Conservation (phyloP, 2,888 invertebrate genomes). For the Oxyteleia sp. region DNA sequence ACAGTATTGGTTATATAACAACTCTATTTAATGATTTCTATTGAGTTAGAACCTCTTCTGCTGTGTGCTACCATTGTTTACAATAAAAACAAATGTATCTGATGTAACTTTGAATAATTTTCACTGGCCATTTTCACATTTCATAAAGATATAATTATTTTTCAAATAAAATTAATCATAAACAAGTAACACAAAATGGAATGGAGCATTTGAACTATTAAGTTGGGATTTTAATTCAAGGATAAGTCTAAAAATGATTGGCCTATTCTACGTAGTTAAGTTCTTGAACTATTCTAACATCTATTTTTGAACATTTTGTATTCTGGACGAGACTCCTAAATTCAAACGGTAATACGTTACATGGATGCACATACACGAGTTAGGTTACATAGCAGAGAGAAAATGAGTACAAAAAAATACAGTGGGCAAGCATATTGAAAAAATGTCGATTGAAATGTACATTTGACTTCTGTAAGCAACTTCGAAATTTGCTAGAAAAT, state of each 20-base stretch:
- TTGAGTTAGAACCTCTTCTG: constrained; percentile 37
- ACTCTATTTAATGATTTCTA: not conserved
- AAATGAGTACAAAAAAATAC: constrained; percentile 84
- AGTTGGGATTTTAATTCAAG: constrained; percentile 68
- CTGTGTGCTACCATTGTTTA: constrained; percentile 40
- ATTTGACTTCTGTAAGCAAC: constrained; percentile 58
- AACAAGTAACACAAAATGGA: constrained; percentile 39
- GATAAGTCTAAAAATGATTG: constrained; percentile 70
- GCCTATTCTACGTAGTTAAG: constrained; percentile 77
- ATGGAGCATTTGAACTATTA: constrained; percentile 40
- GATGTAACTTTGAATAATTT: not conserved
- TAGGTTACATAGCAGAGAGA: constrained; percentile 84
- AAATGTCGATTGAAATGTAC: constrained; percentile 66
- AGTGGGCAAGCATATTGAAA: constrained; percentile 82
- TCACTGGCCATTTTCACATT: constrained; percentile 6
- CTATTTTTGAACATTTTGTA: constrained; percentile 78
- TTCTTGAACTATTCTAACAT: constrained; percentile 81
- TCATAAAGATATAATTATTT: not conserved
- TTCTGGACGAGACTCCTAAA: constrained; percentile 77
- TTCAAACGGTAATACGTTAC: constrained; percentile 79
- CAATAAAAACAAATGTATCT: no score
- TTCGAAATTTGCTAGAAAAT: constrained; percentile 60
- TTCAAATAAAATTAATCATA: constrained; percentile 18
- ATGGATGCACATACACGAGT: constrained; percentile 85
- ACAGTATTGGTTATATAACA: not conserved